These are phyloP conservation scores for Camponotus vicinus DNA, from an alignment of 1,140 invertebrate species.

Conservation along the genomic window DNA sequence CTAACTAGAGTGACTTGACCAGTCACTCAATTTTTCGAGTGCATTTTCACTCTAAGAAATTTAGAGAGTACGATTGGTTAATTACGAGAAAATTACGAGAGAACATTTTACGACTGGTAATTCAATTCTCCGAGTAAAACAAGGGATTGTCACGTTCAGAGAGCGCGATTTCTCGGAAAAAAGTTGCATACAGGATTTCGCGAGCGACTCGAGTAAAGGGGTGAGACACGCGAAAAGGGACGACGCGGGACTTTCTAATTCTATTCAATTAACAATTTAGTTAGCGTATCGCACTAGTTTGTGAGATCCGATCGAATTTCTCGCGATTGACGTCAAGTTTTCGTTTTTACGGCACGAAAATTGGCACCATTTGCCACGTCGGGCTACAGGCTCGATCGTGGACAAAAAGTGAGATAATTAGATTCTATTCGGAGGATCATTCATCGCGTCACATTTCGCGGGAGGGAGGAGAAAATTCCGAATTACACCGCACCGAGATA, in stretches of 20 bases:
- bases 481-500: not conserved
- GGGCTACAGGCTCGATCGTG: not conserved
- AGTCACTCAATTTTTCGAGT: too few species aligned
- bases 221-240: not conserved
- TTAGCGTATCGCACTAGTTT: conserved; percentile 9
- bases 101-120: not conserved
- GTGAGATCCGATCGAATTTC: conserved; percentile 16
- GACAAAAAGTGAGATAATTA: conserved; percentile 55
- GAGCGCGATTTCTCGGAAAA: not conserved
- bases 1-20: too few species aligned
- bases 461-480: conserved; percentile 14
- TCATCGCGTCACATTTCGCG: conserved; percentile 1
- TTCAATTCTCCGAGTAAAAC: too few species aligned
- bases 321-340: not conserved
- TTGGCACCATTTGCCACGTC: conserved; percentile 34
- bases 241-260: not conserved
- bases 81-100: too few species aligned
- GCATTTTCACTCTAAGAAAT: too few species aligned
- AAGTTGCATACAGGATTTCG: not conserved
- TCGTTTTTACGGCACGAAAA: conserved; percentile 41
- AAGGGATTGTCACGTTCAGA: not conserved
- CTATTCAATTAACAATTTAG: conserved; percentile 40
- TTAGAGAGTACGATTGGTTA: too few species aligned
- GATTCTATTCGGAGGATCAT: conserved; percentile 46
- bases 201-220: not conserved